phyloP scores from a whole-genome alignment of 2,888 invertebrate species.

The Conchocele bisecta region DNA sequence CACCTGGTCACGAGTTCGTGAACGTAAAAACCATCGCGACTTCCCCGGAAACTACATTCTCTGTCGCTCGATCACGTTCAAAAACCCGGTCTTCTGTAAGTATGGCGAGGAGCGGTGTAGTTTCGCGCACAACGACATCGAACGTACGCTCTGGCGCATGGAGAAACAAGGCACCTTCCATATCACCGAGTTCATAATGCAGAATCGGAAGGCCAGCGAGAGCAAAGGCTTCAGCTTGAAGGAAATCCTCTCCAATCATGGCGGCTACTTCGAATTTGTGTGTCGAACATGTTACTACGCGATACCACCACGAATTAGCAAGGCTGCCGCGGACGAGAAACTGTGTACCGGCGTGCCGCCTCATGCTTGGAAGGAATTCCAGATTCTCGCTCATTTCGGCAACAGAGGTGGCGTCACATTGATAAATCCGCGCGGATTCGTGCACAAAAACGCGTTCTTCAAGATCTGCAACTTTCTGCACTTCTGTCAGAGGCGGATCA shows the following conservation, averaged over 20 bases:
- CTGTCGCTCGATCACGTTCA: conserved; percentile 67
- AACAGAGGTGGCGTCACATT: conserved; percentile 61
- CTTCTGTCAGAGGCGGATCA: conserved; percentile 66
- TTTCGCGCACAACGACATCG: conserved; percentile 76
- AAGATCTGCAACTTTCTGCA: conserved; percentile 74
- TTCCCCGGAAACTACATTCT: conserved; percentile 74
- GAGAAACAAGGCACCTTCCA: conserved; percentile 77
- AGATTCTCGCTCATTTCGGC: conserved; percentile 72
- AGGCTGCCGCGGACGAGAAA: conserved; percentile 26
- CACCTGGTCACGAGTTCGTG: conserved; percentile 71
- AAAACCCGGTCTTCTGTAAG: conserved; percentile 61
- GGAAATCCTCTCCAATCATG: conserved; percentile 70
- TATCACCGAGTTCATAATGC: conserved; percentile 76
- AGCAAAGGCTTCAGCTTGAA: conserved; percentile 59
- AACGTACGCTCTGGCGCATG: conserved; percentile 75
- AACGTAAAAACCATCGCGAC: conserved; percentile 72
- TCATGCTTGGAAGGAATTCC: conserved; percentile 72
- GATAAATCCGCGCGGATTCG: conserved; percentile 70
- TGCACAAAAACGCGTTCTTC: conserved; percentile 76
- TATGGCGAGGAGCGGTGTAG: conserved; percentile 71
- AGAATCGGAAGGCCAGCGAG: conserved; percentile 58
- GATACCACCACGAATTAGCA: conserved; percentile 62
- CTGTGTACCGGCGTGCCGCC: conserved; percentile 54
- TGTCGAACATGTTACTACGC: conserved; percentile 75
- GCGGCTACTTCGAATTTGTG: conserved; percentile 74